Base-by-base conservation (phyloP, 2,797 vertebrate genomes). In the Thalassophryne amazonica region DNA sequence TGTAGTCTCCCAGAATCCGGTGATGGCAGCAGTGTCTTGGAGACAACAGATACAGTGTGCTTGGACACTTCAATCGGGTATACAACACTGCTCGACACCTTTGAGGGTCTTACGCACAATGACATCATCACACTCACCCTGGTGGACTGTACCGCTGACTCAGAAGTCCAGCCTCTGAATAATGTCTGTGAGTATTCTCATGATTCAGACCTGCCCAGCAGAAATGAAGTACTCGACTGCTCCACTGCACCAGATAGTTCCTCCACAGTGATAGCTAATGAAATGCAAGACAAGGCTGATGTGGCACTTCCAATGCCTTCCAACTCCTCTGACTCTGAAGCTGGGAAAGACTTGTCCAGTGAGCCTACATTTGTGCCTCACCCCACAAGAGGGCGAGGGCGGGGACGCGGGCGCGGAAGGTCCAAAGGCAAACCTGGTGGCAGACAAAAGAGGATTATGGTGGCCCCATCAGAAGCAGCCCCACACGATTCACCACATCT, bases 71-170 rank as follows among this genome's bases (percentile, higher is more conserved):
- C 88, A 0, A 86, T 92, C 5, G 80, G 85, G 2, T 84, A 72
- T 20, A 71, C 69, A 7, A 65, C 52, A 4, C 58, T 88, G 55
- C 83, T 88, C 6, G 62, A 80, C 13, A 50, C 78, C 12, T 90
- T 92, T 17, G 87, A 92, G 61, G 84, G 80, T 29, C 82, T 91
- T 43, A 65, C 73, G 10, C 78, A 79, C 3, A 38, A 40, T 22
- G 90, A 91, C 77, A 76, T 91, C 15, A 42, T 94, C 34, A 92
- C 90, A 0, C 84, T 93, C 56, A 91, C 89, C 0, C 70, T 93
- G 39, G 83, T 91, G 59, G 91, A 91, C 53, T 13, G 89, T 21
- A 77, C 77, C 0, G 30, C 35, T 6, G 80, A 83, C 36, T 37
- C 56, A 0, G 69, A 79, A 32, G 65, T 18, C 38, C 63, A 73